Evolutionary conservation across 2,888 invertebrate genomes (phyloP).

Genomic region (Perdita meconis): DNA sequence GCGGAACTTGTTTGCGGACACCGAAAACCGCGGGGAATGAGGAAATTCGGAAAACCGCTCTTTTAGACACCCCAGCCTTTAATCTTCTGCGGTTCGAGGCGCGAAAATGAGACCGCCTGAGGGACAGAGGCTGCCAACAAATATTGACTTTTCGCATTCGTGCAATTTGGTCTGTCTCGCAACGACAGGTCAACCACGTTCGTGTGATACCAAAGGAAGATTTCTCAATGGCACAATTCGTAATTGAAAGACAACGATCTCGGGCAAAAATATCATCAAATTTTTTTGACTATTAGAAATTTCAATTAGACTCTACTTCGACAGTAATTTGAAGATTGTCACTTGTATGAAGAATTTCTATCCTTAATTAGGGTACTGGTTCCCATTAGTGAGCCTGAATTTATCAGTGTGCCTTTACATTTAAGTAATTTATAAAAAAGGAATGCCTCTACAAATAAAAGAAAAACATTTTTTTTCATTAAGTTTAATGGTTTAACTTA

Average conservation of each 20-base stretch:
- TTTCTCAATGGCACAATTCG: neutral
- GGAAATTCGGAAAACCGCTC: constrained; percentile 17
- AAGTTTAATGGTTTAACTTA: too few relatives aligned
- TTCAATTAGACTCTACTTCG: too few relatives aligned
- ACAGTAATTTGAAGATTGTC: too few relatives aligned
- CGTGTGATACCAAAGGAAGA: constrained; percentile 1
- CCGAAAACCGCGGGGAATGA: neutral
- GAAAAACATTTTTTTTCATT: too few relatives aligned
- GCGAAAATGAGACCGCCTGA: neutral
- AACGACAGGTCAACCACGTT: neutral
- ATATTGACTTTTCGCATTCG: constrained; percentile 40
- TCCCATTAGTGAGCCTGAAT: too few relatives aligned
- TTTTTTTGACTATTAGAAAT: too few relatives aligned
- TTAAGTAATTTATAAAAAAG: too few relatives aligned
- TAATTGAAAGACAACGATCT: constrained; percentile 9
- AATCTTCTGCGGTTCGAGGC: constrained; percentile 20
- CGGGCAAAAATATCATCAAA: too few relatives aligned
- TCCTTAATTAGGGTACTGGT: too few relatives aligned
- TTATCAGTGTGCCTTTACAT: too few relatives aligned
- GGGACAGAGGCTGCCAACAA: constrained; percentile 29
- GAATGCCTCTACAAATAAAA: too few relatives aligned
- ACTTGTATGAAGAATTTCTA: too few relatives aligned
- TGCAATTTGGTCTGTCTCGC: neutral
- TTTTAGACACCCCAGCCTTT: constrained; percentile 23
- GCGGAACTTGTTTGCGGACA: neutral